Evolutionary conservation across 2,797 vertebrate species (phyloP).

Genomic region (Pampus argenteus): DNA sequence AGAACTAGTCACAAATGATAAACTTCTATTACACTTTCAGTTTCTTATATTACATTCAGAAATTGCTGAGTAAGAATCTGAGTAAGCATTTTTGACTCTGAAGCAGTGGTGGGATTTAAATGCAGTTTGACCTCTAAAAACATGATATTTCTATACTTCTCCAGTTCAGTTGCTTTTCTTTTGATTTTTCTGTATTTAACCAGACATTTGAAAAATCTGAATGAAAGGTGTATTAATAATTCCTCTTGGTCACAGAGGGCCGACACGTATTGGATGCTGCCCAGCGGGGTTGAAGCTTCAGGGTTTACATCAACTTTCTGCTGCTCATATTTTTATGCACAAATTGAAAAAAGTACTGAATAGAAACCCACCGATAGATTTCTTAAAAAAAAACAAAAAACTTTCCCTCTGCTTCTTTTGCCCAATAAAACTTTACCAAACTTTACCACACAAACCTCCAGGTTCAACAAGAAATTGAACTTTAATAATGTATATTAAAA

Average conservation of each 20-base stretch:
- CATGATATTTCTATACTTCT: constrained; percentile 22
- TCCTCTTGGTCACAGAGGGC: constrained; percentile 39
- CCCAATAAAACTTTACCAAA: background rate
- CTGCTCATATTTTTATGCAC: too few species aligned
- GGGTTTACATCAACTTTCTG: too few species aligned
- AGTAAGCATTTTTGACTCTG: constrained; percentile 42
- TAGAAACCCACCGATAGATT: too few species aligned
- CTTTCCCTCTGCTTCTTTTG: background rate
- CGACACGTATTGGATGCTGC: too few species aligned
- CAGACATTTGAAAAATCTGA: background rate
- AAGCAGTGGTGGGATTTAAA: constrained; percentile 30
- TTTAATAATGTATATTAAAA: too few species aligned
- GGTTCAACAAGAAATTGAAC: background rate
- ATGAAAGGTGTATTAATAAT: background rate
- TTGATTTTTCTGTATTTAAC: background rate
- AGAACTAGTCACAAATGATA: constrained; percentile 10
- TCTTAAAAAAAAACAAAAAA: too few species aligned
- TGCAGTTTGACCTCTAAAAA: constrained; percentile 51
- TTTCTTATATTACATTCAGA: constrained; percentile 36
- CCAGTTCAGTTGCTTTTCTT: constrained; percentile 24
- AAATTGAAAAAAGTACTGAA: too few species aligned
- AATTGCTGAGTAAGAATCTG: constrained; percentile 40
- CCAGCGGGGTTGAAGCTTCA: too few species aligned
- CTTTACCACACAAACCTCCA: background rate
- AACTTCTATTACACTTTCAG: too few species aligned